Conservation (phyloP, 2,888 invertebrate species). For the Hedychridium roseum region DNA sequence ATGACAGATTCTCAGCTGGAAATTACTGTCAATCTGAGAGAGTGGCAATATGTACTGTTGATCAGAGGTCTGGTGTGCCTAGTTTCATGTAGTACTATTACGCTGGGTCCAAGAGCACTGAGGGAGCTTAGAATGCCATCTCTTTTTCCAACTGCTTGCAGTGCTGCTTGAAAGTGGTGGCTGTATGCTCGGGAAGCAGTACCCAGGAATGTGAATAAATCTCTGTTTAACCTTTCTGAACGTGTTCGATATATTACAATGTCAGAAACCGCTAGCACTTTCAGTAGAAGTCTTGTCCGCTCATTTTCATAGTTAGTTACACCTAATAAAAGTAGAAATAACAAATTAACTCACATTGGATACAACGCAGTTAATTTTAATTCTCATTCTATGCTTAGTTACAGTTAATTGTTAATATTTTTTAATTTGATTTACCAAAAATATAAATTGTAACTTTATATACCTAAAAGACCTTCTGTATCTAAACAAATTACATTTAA, state of each 20-base stretch:
- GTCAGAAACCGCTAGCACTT: constrained; percentile 84
- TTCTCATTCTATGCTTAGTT: too few relatives aligned
- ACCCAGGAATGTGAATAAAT: constrained; percentile 80
- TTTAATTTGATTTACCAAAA: too few relatives aligned
- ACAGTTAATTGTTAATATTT: too few relatives aligned
- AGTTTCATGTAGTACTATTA: constrained; percentile 84
- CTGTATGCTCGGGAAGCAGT: constrained; percentile 79
- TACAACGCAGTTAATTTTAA: too few relatives aligned
- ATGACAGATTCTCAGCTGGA: constrained; percentile 17
- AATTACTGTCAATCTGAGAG: constrained; percentile 36
- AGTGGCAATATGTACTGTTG: constrained; percentile 63
- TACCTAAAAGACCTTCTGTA: constrained; percentile 81
- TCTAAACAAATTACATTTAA: constrained; percentile 76
- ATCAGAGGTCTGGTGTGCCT: constrained; percentile 73
- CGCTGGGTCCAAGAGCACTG: constrained; percentile 74
- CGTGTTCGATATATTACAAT: constrained; percentile 80
- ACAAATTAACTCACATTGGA: not conserved
- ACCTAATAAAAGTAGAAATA: constrained; percentile 30
- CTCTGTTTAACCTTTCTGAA: constrained; percentile 77
- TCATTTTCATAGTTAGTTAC: constrained; percentile 69
- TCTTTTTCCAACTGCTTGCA: constrained; percentile 60
- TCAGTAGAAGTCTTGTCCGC: constrained; percentile 75
- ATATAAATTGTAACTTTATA: not conserved
- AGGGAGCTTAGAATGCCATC: constrained; percentile 62
- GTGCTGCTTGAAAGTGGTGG: constrained; percentile 74